These are phyloP conservation scores for Ageneiosus marmoratus DNA, from an alignment of 2,113 vertebrate genomes.

Conservation along the genomic window DNA sequence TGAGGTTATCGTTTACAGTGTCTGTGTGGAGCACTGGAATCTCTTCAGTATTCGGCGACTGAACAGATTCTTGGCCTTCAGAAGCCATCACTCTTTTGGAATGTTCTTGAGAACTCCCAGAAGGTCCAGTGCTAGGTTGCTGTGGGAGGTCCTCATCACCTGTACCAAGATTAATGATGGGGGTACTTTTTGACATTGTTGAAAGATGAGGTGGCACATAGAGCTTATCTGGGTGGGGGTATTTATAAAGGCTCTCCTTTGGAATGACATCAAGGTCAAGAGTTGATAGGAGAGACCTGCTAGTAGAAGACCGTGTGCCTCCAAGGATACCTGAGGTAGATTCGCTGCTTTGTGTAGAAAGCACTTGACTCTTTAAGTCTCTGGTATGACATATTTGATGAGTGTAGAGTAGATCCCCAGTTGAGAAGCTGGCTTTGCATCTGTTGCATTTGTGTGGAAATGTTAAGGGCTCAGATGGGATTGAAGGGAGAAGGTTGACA, in stretches of 20 bases:
- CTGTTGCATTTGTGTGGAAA: constrained; percentile 52
- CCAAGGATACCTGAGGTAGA: constrained; percentile 1
- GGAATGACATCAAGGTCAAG: constrained; percentile 38
- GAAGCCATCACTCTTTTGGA: constrained; percentile 12
- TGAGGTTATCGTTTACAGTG: neutral
- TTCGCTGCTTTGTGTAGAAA: neutral
- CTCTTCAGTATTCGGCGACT: neutral
- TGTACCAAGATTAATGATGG: constrained; percentile 21
- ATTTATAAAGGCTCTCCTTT: constrained; percentile 49
- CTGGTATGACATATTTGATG: constrained; percentile 58
- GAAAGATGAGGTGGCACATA: constrained; percentile 45
- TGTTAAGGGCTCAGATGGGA: constrained; percentile 34
- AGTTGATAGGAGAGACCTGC: constrained; percentile 20
- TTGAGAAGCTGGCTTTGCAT: constrained; percentile 54
- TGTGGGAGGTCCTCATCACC: neutral
- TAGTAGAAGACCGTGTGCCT: neutral
- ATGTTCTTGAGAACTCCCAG: neutral
- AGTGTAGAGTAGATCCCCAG: constrained; percentile 54
- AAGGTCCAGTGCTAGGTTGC: neutral
- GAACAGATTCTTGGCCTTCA: neutral
- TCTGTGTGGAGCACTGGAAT: neutral
- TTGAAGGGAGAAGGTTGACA: constrained; percentile 22
- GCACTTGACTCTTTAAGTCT: neutral
- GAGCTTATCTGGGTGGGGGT: constrained; percentile 56
- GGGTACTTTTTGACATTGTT: constrained; percentile 12